Evolutionary conservation across 2,113 vertebrate species (phyloP).

Genomic region (Anarhynchus alexandrinus): DNA sequence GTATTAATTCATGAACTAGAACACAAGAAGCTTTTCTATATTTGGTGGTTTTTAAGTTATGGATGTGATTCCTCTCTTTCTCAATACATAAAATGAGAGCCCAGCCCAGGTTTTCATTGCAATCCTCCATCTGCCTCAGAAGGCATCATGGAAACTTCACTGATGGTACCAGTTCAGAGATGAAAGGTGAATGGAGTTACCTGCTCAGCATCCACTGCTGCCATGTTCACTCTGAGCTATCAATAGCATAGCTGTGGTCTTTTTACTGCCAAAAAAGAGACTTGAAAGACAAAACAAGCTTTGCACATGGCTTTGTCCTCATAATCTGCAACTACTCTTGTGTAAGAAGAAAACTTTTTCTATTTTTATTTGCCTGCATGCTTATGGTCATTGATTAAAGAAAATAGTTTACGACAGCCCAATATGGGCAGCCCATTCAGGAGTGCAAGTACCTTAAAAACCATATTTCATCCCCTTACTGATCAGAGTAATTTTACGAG

Average conservation of each 20-base stretch:
- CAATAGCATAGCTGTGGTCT: background rate
- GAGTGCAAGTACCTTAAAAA: background rate
- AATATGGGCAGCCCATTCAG: background rate
- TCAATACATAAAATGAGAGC: background rate
- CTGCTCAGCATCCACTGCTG: background rate
- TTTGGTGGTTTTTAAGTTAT: background rate
- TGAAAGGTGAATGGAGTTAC: background rate
- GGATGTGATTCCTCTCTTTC: rapidly evolving
- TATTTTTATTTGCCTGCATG: background rate
- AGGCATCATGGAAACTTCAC: background rate
- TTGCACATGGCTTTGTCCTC: background rate
- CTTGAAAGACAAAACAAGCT: background rate
- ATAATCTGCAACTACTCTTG: background rate
- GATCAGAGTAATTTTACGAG: background rate
- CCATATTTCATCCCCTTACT: background rate
- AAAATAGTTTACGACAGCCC: background rate
- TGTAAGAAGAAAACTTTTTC: background rate
- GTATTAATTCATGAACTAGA: background rate
- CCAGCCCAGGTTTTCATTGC: background rate
- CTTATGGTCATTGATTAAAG: background rate
- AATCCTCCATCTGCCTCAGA: background rate
- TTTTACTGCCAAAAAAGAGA: background rate
- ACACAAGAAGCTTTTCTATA: background rate
- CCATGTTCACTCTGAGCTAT: background rate
- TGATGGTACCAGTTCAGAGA: background rate